Evolutionary conservation across 2,888 invertebrate genomes (phyloP).

Genomic region (Bombylius discolor): DNA sequence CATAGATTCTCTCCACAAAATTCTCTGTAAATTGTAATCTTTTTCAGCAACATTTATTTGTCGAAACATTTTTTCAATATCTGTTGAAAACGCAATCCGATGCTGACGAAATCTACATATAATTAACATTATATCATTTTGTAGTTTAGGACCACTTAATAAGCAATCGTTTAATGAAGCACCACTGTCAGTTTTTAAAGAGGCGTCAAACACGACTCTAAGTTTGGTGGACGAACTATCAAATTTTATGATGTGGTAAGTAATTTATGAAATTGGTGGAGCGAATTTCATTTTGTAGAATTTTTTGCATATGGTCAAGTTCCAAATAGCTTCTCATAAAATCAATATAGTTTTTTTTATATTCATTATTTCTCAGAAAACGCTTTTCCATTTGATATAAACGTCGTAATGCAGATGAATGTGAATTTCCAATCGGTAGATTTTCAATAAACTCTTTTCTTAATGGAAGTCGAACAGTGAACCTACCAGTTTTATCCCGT

Average conservation of each 20-base stretch:
- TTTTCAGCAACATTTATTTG: neutral
- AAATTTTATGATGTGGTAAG: slow-evolving; percentile 4
- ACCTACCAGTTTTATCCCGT: neutral
- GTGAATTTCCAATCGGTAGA: neutral
- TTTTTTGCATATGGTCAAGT: neutral
- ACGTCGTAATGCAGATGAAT: neutral
- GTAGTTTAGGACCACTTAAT: neutral
- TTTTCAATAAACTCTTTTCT: neutral
- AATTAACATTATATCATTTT: neutral
- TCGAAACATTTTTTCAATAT: neutral
- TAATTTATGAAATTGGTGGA: neutral
- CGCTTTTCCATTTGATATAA: neutral
- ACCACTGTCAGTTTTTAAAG: neutral
- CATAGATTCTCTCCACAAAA: neutral
- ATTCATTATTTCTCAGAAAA: neutral
- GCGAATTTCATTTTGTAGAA: neutral
- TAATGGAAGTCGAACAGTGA: neutral
- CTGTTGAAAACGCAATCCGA: neutral
- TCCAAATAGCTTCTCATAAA: neutral
- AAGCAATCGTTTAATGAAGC: slow-evolving; percentile 2
- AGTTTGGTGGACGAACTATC: slow-evolving; percentile 2
- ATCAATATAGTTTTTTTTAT: too few relatives aligned
- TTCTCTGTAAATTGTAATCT: neutral
- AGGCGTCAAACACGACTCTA: slow-evolving; percentile 4
- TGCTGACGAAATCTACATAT: neutral